phyloP scores from a whole-genome alignment of 2,888 invertebrate species.

The Bugulina stolonifera region DNA sequence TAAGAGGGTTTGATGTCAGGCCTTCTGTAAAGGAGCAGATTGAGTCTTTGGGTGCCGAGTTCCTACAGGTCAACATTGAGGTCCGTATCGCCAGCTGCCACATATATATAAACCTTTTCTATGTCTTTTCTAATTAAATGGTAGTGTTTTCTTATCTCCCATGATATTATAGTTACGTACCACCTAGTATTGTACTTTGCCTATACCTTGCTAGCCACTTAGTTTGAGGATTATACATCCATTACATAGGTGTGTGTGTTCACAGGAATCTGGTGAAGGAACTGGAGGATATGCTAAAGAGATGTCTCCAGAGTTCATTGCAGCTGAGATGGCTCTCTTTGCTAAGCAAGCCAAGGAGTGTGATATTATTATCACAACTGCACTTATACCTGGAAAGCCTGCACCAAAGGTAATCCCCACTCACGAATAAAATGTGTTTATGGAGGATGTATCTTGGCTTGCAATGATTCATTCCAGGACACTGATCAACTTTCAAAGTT shows the following conservation, averaged over 20 bases:
- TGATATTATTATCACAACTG: conserved; percentile 81
- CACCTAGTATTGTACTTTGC: too few species aligned
- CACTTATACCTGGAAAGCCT: conserved; percentile 78
- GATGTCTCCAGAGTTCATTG: conserved; percentile 63
- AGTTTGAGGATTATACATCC: too few species aligned
- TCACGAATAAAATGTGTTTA: too few species aligned
- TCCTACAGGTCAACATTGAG: conserved; percentile 70
- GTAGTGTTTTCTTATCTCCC: too few species aligned
- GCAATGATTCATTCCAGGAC: too few species aligned
- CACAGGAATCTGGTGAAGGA: conserved; percentile 57
- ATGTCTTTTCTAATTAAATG: too few species aligned
- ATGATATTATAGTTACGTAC: too few species aligned
- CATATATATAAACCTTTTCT: too few species aligned
- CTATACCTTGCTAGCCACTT: too few species aligned
- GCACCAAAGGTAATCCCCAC: conserved; percentile 66
- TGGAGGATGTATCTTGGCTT: too few species aligned
- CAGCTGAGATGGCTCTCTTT: conserved; percentile 77
- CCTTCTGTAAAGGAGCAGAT: conserved; percentile 62
- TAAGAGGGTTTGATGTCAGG: conserved; percentile 79
- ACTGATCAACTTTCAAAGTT: too few species aligned
- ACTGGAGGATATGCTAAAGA: conserved; percentile 77
- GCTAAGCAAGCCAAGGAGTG: conserved; percentile 79
- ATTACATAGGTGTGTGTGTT: background rate
- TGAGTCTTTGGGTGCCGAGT: conserved; percentile 81
- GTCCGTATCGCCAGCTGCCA: conserved; percentile 56